These are phyloP conservation scores for Hoplodrina ambigua DNA, from an alignment of 2,888 invertebrate genomes.

Conservation along the genomic window DNA sequence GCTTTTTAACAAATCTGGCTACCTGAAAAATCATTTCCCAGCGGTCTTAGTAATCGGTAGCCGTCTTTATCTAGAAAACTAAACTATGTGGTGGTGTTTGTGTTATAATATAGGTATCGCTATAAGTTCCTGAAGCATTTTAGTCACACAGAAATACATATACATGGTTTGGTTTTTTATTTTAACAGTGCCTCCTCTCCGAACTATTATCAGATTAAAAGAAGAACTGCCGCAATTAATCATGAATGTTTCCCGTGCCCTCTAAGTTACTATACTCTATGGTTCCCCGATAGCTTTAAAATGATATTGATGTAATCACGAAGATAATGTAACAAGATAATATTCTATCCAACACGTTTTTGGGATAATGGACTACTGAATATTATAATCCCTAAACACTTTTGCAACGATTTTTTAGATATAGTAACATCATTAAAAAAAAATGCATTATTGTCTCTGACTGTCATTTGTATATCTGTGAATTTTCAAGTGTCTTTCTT, in stretches of 20 bases:
- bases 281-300: background rate
- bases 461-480: slow-evolving; percentile 52
- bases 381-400: no score
- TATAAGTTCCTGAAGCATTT: background rate
- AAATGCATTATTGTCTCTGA: slow-evolving; percentile 50
- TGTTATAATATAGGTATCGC: background rate
- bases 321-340: no score
- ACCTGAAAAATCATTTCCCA: no score
- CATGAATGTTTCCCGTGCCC: no score
- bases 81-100: background rate
- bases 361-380: no score
- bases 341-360: no score
- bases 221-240: background rate
- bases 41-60: no score
- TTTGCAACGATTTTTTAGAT: slow-evolving; percentile 11
- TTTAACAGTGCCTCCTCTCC: background rate
- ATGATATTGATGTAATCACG: no score
- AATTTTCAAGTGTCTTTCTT: slow-evolving; percentile 78
- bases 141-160: background rate
- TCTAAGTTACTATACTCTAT: no score
- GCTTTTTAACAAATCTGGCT: no score
- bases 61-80: no score
- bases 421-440: slow-evolving; percentile 13
- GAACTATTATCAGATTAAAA: background rate
- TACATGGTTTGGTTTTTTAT: background rate